Conservation (phyloP, 2,888 invertebrate species). For the Hipparchia sbordonii region DNA sequence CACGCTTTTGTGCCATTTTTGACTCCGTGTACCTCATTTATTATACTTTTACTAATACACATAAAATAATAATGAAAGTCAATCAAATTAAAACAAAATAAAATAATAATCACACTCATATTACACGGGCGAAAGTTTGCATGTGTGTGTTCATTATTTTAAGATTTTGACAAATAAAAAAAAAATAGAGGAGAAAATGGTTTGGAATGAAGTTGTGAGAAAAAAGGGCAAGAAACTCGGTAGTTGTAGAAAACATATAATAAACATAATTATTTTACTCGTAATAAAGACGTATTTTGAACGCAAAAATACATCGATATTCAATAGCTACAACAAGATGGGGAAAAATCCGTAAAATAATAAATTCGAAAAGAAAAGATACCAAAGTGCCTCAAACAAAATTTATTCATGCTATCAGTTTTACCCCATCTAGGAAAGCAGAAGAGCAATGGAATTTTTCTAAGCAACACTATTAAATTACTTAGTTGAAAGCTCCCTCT, state of each 20-base stretch:
- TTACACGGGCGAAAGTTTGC: too few species aligned
- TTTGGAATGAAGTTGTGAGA: too few species aligned
- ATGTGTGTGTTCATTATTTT: too few species aligned
- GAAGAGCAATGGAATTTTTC: slow-evolving; percentile 9
- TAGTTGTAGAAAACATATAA: too few species aligned
- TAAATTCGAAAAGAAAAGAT: not conserved
- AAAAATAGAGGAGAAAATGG: too few species aligned
- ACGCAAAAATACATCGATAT: not conserved
- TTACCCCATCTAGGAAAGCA: not conserved
- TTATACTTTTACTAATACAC: too few species aligned
- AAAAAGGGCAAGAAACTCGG: too few species aligned
- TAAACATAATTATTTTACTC: not conserved
- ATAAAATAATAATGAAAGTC: too few species aligned
- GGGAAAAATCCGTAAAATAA: not conserved
- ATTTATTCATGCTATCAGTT: slow-evolving; percentile 11
- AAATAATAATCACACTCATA: too few species aligned
- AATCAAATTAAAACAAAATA: too few species aligned
- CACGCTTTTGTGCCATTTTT: not conserved
- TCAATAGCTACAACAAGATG: not conserved
- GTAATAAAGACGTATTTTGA: not conserved
- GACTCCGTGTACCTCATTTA: not conserved
- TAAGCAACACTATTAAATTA: slow-evolving; percentile 19
- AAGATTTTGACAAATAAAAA: too few species aligned
- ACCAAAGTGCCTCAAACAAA: slow-evolving; percentile 11
- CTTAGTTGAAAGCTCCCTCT: slow-evolving; percentile 29